Evolutionary conservation across 1,140 invertebrate species (phyloP), one percentile per base, ranked within the genome.

Genomic region (Lordiphosa clarofinis): DNA sequence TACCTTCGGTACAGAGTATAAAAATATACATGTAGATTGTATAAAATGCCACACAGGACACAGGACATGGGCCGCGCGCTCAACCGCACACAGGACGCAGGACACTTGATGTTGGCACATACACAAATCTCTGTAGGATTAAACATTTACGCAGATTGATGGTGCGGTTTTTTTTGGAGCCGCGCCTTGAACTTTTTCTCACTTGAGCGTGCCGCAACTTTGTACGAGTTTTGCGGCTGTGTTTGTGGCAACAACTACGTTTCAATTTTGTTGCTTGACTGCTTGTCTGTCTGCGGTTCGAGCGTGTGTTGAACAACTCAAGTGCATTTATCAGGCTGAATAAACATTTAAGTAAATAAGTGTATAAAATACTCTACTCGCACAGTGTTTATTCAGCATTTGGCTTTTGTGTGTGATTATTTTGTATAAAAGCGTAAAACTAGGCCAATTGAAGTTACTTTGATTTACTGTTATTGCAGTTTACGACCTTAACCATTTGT

Each of bases 141-240:
- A 84, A 84, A 78, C 78, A 84, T 78, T 84, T 75, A 84, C 74
- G 78, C 60, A 84, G 78, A 84, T 84, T 84, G 78, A 84, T 86
- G 79, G 60, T 66, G 61, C 40, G 73, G 67, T 49, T 63, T 63
- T 70, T 24, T 28, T 31, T 24, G 37, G 39, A 10, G 62, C 39
- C 44, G 44, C 78, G 67, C 73, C 78, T 84, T 84, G 73, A 84
- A 78, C 78, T 75, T 61, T 60, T 39, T 53, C 36, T 33, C 12
- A 10, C 24, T 28, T n/a, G n/a, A n/a, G n/a, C n/a, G n/a, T 42
- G 19, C 9, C 31, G 42, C 42, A 44, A 44, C 42, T 44, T 44
- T 44, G 21, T 44, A 31, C 43, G 24, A 46, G 24, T 31, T 31
- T 46, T 46, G 43, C 13, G 46, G 28, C 33, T 48, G 9, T 36